Evolutionary conservation across 2,797 vertebrate genomes (phyloP), one percentile per base, ranked within the genome.

Genomic region (Sciaenops ocellatus): DNA sequence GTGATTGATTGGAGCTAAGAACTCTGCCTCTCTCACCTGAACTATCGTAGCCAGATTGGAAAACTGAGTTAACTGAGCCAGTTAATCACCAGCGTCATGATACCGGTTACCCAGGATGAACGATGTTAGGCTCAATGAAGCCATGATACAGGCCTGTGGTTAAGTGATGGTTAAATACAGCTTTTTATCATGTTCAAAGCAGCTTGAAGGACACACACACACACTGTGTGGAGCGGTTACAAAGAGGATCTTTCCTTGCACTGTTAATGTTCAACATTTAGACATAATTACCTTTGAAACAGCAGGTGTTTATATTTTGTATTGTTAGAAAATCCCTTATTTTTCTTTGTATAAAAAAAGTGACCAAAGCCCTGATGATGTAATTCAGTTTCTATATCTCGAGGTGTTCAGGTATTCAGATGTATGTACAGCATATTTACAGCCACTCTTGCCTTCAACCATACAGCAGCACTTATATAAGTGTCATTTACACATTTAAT

Each of bases 361-460:
- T 63, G 78, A 87, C 87, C 89, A 89, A 91, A 90, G 86, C 20
- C 65, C 68, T 84, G 80, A 83, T 9, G 69, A 57, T 87, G 87
- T 89, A 69, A 83, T 85, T 73, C 77, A 80, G 65, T 82, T 66
- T 57, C 42, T 81, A 15, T 85, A 80, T 84, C 1, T 63, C 52
- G 44, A 85, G 65, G 73, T 66, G 73, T 86, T 77, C 26, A 63
- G 78, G 66, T 83, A 61, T 80, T 57, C 61, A 54, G 26, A 65
- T 62, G 61, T 76, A 69, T 77, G 69, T 76, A 73, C 61, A 79
- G 81, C 64, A 66, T 22, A 73, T 77, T 63, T 60, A 73, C 67
- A 67, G 73, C 75, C 70, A 76, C 48, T 71, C 51, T 52, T 64
- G 62, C 73, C 68, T 84, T 84, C 80, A 48, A 13, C 41, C 24